Percentiles rank a stretch among this genome's conserved stretches.
Conservation (phyloP, 2,113 vertebrate genomes). For the Dipodomys stephensi region DNA sequence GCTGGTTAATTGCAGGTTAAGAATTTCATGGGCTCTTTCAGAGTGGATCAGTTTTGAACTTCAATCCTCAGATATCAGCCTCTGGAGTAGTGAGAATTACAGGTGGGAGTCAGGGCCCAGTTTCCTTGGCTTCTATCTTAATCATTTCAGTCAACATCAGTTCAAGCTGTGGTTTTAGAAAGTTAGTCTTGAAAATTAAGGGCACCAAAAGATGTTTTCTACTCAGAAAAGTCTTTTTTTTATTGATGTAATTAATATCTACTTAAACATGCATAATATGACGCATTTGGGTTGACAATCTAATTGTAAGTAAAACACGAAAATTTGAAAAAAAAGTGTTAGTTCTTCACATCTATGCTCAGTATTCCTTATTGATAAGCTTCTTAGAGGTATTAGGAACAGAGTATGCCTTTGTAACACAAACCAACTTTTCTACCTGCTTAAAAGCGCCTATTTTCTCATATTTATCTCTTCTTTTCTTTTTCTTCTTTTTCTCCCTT, state of each 20-base stretch:
- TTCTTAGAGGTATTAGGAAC: not conserved
- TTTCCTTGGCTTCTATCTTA: not conserved
- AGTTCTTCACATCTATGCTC: not conserved
- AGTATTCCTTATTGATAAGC: not conserved
- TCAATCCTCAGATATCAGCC: too few species aligned
- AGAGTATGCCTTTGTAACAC: not conserved
- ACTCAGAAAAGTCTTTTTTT: constrained; percentile 28
- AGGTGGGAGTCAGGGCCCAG: too few species aligned
- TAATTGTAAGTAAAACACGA: not conserved
- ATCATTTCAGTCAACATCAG: constrained; percentile 6
- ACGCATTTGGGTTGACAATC: not conserved
- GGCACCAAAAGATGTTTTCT: constrained; percentile 32
- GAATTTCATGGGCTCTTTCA: too few species aligned
- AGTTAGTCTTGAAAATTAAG: constrained; percentile 30
- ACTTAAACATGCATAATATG: not conserved
- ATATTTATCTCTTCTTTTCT: not conserved
- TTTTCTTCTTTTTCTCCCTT: not conserved
- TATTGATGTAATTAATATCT: constrained; percentile 8
- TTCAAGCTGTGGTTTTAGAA: constrained; percentile 29
- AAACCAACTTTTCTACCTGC: not conserved
- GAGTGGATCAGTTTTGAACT: too few species aligned
- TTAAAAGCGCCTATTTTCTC: not conserved
- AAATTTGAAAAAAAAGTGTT: not conserved
- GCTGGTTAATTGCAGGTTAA: too few species aligned
- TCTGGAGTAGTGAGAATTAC: too few species aligned